A percentile compares a stretch with the other conserved stretches of the same genome.
Conservation (phyloP, 2,113 vertebrate species). For the Anser cygnoides region DNA sequence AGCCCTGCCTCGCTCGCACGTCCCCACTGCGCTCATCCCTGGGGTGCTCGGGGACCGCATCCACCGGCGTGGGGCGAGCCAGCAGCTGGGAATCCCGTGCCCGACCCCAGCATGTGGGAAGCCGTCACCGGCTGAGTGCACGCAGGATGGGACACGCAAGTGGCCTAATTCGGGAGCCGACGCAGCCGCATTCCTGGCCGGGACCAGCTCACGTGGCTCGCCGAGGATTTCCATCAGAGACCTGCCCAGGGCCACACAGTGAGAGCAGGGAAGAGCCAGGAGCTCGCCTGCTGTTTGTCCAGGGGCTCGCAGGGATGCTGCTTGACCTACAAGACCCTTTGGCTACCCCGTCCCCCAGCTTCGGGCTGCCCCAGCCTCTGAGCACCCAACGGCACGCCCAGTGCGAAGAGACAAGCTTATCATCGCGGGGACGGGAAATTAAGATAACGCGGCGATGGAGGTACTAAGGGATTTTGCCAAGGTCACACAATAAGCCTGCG, state of each 20-base stretch:
- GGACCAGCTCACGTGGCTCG: neutral
- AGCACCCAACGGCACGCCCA: neutral
- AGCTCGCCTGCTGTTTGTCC: neutral
- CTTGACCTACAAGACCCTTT: neutral
- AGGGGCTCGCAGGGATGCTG: neutral
- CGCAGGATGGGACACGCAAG: neutral
- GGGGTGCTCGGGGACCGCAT: neutral
- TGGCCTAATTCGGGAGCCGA: neutral
- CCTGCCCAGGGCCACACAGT: neutral
- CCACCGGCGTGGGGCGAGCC: neutral
- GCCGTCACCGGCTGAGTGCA: neutral
- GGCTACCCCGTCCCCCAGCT: accelerated
- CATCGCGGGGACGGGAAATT: conserved; percentile 45
- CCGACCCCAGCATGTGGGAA: neutral
- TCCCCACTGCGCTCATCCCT: neutral
- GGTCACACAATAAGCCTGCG: conserved; percentile 15
- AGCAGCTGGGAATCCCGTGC: conserved; percentile 23
- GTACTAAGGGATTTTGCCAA: conserved; percentile 51
- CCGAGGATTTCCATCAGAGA: neutral
- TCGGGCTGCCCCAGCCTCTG: neutral
- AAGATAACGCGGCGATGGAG: neutral
- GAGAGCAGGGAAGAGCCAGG: neutral
- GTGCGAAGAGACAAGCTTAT: conserved; percentile 15
- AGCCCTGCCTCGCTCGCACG: neutral
- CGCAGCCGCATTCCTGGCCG: neutral